phyloP scores from a whole-genome alignment of 2,113 vertebrate genomes.

The Cebidichthys violaceus region DNA sequence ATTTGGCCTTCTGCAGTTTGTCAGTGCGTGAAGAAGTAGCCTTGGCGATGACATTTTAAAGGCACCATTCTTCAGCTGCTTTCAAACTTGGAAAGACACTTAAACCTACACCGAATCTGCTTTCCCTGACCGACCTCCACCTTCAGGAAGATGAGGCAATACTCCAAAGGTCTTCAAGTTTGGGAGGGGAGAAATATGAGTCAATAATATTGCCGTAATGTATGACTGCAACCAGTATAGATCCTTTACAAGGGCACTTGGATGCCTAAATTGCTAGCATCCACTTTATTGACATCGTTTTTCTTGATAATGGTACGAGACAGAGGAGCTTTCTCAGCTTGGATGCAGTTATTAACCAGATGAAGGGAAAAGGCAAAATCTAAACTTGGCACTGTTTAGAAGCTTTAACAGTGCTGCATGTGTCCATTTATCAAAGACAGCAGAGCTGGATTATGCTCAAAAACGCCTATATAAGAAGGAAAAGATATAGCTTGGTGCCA shows the following conservation, averaged over 20 bases:
- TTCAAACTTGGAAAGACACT: slow-evolving; percentile 30
- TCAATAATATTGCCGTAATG: slow-evolving; percentile 71
- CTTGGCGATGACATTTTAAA: slow-evolving; percentile 49
- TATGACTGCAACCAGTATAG: slow-evolving; percentile 63
- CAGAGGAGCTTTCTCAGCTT: slow-evolving; percentile 62
- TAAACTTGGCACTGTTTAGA: slow-evolving; percentile 60
- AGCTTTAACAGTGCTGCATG: slow-evolving; percentile 47
- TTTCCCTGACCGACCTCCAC: slow-evolving; percentile 25
- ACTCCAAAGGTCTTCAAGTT: slow-evolving; percentile 33
- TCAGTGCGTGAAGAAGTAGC: slow-evolving; percentile 38
- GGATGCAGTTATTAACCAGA: slow-evolving; percentile 68
- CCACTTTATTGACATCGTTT: slow-evolving; percentile 72
- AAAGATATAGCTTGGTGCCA: slow-evolving; percentile 10
- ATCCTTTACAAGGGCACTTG: slow-evolving; percentile 64
- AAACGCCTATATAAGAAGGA: slow-evolving; percentile 21
- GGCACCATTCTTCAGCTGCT: slow-evolving; percentile 38
- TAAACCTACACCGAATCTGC: slow-evolving; percentile 11
- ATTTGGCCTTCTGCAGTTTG: slow-evolving; percentile 37
- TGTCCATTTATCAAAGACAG: slow-evolving; percentile 68
- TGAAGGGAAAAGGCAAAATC: slow-evolving; percentile 38
- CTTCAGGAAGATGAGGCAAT: slow-evolving; percentile 13
- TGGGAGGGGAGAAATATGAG: slow-evolving; percentile 56
- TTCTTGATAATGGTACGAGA: slow-evolving; percentile 67
- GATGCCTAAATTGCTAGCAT: slow-evolving; percentile 50
- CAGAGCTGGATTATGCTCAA: slow-evolving; percentile 64